Evolutionary conservation across 2,888 invertebrate genomes (phyloP).

Genomic region (Myopa tessellatipennis): DNA sequence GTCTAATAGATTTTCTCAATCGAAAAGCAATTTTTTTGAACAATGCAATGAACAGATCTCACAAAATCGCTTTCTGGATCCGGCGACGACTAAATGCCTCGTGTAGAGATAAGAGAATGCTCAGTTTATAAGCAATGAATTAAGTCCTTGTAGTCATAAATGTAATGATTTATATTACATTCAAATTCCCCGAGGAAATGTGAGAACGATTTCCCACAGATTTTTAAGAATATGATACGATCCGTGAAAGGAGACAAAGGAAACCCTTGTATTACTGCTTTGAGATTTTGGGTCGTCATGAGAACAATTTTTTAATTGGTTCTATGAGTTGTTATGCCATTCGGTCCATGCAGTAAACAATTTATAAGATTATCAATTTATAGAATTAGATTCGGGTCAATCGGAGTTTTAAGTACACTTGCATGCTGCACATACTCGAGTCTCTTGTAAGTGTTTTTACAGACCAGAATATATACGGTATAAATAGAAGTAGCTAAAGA

Average conservation of each 20-base stretch:
- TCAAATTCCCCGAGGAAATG: slow-evolving; percentile 11
- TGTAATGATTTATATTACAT: slow-evolving; percentile 20
- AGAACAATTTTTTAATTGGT: slow-evolving; percentile 35
- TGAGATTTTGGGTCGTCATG: slow-evolving; percentile 8
- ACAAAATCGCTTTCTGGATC: background rate
- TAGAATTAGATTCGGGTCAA: background rate
- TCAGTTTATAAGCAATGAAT: slow-evolving; percentile 13
- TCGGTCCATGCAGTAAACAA: slow-evolving; percentile 9
- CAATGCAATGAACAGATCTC: background rate
- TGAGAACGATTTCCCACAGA: background rate
- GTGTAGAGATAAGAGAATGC: slow-evolving; percentile 18
- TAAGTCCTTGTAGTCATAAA: slow-evolving; percentile 26
- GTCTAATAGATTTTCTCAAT: too few species aligned
- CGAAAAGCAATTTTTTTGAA: background rate
- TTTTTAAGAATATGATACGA: too few species aligned
- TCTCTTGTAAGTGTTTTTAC: too few species aligned
- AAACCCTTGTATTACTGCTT: slow-evolving; percentile 6
- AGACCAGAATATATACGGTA: too few species aligned
- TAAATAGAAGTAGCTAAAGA: too few species aligned
- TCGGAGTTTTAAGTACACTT: too few species aligned
- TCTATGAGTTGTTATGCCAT: slow-evolving; percentile 25
- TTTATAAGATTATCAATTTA: slow-evolving; percentile 14
- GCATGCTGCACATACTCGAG: too few species aligned
- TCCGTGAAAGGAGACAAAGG: background rate
- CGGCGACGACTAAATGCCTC: background rate